Evolutionary conservation across 2,888 invertebrate species (phyloP), one percentile per base, ranked within the genome.

Genomic region (Archaeoteleia sp.): DNA sequence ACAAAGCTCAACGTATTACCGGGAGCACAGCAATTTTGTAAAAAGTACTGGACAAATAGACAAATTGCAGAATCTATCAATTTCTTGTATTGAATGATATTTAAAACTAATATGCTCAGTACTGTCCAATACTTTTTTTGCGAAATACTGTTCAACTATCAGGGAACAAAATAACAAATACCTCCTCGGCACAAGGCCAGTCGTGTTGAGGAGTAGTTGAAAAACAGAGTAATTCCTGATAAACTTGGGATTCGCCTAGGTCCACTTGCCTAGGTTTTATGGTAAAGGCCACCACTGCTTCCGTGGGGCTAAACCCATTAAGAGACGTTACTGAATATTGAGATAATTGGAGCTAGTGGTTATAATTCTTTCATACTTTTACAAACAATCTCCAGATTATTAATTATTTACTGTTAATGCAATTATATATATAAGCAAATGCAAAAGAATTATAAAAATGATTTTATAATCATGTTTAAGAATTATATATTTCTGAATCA

Each of bases 181-280:
- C 85, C 85, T 85, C 82, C 82, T 82, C 79, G 54, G 77, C 75
- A 75, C 79, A 80, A 77, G 81, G 81, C 85, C 85, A 84, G 75
- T 82, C 81, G 76, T 75, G 81, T 71, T 79, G 82, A 75, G 82
- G 78, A 77, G 84, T 83, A 73, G 81, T 81, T 58, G 85, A 81
- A 79, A 85, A 85, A 79, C 83, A 85, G 76, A 85, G 84, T 77
- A 85, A 84, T 80, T 85, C 85, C 70, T 84, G 83, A 81, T 85
- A 85, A 76, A 85, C 82, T 79, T 83, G 79, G 67, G 83, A 81
- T 67, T 85, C 85, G 78, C 80, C 85, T 80, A 81, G 76, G 77
- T 85, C 85, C 79, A 76, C 76, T 73, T 75, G 79, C 76, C 82
- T 83, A 80, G 84, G 82, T 78, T 82, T 85, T 78, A 85, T 83